These are phyloP conservation scores for Popillia japonica DNA, from an alignment of 1,140 invertebrate genomes.

Conservation along the genomic window DNA sequence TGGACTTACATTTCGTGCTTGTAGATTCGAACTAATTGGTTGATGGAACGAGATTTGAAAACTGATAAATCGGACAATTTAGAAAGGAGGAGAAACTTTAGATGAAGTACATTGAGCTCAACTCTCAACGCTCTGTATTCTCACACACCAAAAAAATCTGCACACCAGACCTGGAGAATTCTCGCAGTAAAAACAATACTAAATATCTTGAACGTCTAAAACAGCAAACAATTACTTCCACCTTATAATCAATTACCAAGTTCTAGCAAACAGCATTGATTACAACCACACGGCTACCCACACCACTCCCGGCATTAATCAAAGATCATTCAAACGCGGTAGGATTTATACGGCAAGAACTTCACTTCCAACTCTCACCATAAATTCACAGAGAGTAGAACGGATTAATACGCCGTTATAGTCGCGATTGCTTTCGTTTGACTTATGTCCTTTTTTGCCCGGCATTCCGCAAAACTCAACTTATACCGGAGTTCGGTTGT, in stretches of 20 bases:
- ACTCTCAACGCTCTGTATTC: too few species aligned
- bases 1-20: too few species aligned
- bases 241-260: background rate
- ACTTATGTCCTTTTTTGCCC: conserved; percentile 1
- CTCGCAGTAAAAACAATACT: too few species aligned
- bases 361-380: background rate
- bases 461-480: conserved; percentile 5
- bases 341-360: background rate
- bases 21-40: too few species aligned
- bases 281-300: background rate
- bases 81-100: too few species aligned
- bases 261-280: background rate
- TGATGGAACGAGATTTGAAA: too few species aligned
- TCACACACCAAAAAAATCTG: too few species aligned
- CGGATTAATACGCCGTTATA: conserved; percentile 7
- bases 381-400: background rate
- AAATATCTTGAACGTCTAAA: too few species aligned
- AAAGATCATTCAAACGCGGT: conserved; percentile 3
- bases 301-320: background rate
- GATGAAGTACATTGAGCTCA: too few species aligned
- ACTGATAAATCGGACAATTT: too few species aligned
- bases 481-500: background rate
- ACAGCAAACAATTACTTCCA: too few species aligned
- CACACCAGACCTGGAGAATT: too few species aligned
- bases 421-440: conserved; percentile 3